phyloP scores from a whole-genome alignment of 2,888 invertebrate species.

The Apomyelois bistriatella region DNA sequence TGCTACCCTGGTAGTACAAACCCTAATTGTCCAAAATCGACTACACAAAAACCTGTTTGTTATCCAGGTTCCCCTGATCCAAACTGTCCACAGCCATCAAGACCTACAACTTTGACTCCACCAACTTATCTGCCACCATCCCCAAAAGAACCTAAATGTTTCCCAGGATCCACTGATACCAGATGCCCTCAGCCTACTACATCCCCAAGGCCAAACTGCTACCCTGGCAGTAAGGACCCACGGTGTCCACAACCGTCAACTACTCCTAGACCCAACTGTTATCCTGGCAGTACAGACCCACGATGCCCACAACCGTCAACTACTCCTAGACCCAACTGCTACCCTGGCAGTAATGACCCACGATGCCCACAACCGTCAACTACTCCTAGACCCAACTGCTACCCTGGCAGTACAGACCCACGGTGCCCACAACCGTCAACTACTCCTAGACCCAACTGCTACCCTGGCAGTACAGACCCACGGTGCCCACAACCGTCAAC shows the following conservation, averaged over 20 bases:
- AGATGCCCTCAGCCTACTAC: conserved; percentile 37
- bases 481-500: conserved; percentile 42
- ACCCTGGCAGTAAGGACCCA: conserved; percentile 18
- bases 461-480: conserved; percentile 29
- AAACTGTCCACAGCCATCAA: conserved; percentile 34
- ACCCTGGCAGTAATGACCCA: conserved; percentile 38
- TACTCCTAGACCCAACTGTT: conserved; percentile 25
- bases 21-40: conserved; percentile 26
- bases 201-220: conserved; percentile 24
- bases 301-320: conserved; percentile 32
- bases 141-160: conserved; percentile 28
- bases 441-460: conserved; percentile 28
- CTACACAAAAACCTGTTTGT: conserved; percentile 25
- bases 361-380: conserved; percentile 40
- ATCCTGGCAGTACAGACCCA: conserved; percentile 16
- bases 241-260: conserved; percentile 20
- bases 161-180: conserved; percentile 35
- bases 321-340: conserved; percentile 24
- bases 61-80: conserved; percentile 34
- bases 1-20: conserved; percentile 34
- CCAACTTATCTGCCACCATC: conserved; percentile 23
- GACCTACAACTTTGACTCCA: conserved; percentile 23
- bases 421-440: conserved; percentile 31
- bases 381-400: conserved; percentile 29
- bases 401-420: conserved; percentile 35